Percentiles rank a stretch among this genome's conserved stretches.
Conservation (phyloP, 2,113 vertebrate species). For the Choloepus hoffmanni region DNA sequence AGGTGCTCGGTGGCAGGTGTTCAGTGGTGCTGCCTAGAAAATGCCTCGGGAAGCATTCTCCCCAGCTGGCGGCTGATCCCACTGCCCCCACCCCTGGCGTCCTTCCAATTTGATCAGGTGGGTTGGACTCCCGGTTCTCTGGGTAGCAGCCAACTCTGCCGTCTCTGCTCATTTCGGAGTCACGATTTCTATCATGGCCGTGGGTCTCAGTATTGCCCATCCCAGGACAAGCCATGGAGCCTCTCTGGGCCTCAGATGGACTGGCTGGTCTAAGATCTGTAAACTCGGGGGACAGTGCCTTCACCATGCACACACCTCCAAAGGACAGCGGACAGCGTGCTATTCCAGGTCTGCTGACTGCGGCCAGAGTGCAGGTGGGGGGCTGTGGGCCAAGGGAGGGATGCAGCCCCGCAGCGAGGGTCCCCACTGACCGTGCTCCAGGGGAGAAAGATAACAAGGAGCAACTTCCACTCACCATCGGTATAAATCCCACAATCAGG, state of each 20-base stretch:
- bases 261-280: background rate
- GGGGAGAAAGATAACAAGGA: slow-evolving; percentile 57
- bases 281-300: background rate
- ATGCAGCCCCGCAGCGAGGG: background rate
- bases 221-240: background rate
- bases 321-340: background rate
- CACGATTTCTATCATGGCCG: rapidly evolving
- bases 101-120: background rate
- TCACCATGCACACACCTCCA: rapidly evolving
- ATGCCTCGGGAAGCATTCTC: background rate
- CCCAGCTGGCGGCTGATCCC: background rate
- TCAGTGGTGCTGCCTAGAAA: background rate
- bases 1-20: background rate
- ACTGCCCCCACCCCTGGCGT: background rate
- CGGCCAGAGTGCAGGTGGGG: background rate
- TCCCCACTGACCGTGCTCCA: background rate
- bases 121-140: background rate
- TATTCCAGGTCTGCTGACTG: background rate
- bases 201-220: background rate
- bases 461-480: slow-evolving; percentile 43
- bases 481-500: slow-evolving; percentile 81
- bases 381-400: background rate
- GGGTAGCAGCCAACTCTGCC: background rate
- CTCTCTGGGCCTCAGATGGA: background rate
- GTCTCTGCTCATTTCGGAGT: background rate